Conservation (phyloP, 2,797 vertebrate genomes). For the Gambelia wislizenii region DNA sequence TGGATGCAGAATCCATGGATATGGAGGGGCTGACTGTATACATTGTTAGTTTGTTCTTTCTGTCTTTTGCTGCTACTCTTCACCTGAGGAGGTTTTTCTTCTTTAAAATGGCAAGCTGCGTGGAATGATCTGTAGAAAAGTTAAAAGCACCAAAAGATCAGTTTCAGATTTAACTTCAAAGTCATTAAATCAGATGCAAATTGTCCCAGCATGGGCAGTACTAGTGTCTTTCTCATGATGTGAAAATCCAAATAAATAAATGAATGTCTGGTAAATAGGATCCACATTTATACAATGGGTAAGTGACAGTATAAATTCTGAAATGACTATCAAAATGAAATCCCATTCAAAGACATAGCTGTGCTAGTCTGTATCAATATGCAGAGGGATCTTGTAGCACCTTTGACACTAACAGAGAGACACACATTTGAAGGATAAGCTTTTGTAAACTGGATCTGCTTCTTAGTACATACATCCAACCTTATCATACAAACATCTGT, state of each 20-base stretch:
- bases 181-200: neutral
- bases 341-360: neutral
- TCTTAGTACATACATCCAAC: too few species aligned
- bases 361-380: too few species aligned
- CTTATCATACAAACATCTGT: too few species aligned
- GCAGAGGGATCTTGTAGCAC: too few species aligned
- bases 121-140: neutral
- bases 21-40: too few species aligned
- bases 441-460: too few species aligned
- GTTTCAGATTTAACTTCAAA: neutral
- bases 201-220: neutral
- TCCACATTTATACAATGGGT: neutral
- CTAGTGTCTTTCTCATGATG: neutral
- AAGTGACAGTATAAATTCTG: neutral
- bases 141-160: neutral
- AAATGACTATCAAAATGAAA: neutral
- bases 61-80: neutral
- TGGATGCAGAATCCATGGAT: too few species aligned
- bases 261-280: neutral
- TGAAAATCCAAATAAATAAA: neutral
- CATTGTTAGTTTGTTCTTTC: neutral
- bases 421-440: too few species aligned
- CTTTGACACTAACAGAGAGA: too few species aligned
- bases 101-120: neutral
- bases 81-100: neutral